Evolutionary conservation across 1,140 invertebrate species (phyloP).

Genomic region (Drosophila erecta): DNA sequence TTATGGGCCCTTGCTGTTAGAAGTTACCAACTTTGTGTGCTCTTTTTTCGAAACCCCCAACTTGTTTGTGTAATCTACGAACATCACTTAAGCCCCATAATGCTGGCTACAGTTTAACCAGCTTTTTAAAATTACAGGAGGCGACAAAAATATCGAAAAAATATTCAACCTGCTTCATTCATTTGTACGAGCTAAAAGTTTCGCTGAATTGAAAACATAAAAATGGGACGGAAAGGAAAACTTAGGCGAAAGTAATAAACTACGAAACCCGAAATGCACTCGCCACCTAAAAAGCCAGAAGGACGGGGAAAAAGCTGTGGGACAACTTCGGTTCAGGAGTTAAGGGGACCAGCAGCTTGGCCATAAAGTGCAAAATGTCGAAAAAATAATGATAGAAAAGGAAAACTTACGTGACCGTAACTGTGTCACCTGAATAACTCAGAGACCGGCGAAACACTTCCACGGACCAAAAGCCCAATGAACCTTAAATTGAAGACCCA

Average conservation of each 20-base stretch:
- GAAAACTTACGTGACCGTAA: constrained; percentile 63
- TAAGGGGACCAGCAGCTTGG: constrained; percentile 24
- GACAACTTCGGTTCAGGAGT: constrained; percentile 18
- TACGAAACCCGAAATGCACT: constrained; percentile 68
- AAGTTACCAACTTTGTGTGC: constrained; percentile 31
- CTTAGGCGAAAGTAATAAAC: constrained; percentile 74
- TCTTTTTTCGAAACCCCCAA: constrained; percentile 20
- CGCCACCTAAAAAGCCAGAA: constrained; percentile 9
- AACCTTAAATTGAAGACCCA: constrained; percentile 63
- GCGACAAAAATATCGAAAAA: constrained; percentile 35
- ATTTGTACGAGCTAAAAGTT: constrained; percentile 49
- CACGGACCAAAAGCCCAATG: constrained; percentile 39
- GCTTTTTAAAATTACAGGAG: constrained; percentile 37
- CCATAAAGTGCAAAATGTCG: constrained; percentile 54
- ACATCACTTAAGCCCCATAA: constrained; percentile 41
- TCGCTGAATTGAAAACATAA: constrained; percentile 56
- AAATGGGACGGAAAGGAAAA: constrained; percentile 50
- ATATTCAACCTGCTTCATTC: constrained; percentile 28
- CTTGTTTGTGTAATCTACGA: constrained; percentile 50
- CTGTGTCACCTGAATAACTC: constrained; percentile 65
- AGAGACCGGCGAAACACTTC: constrained; percentile 22
- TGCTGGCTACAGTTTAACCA: constrained; percentile 36
- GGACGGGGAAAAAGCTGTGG: constrained; percentile 6
- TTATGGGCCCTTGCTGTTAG: constrained; percentile 18
- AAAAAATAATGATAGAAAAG: constrained; percentile 61